Percentiles rank a stretch among this genome's conserved stretches.
phyloP scores from a whole-genome alignment of 2,888 invertebrate genomes.

The Agonopterix subpropinquella region DNA sequence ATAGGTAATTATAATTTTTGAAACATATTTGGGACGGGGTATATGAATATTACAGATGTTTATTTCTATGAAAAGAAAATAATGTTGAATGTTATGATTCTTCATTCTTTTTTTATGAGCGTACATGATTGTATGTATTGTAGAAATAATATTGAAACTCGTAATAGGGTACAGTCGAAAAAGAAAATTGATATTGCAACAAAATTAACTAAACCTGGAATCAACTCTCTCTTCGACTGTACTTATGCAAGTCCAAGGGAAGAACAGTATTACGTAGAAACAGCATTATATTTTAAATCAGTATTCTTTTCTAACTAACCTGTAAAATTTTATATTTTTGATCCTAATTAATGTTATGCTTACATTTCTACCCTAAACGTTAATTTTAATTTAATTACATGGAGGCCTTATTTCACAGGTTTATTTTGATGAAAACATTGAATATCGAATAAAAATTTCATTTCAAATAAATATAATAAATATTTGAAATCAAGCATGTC shows the following conservation, averaged over 20 bases:
- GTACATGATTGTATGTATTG: too few species aligned
- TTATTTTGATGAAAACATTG: slow-evolving; percentile 2
- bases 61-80: background rate
- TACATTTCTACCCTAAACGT: slow-evolving; percentile 31
- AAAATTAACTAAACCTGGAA: background rate
- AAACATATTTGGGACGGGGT: slow-evolving; percentile 49
- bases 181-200: background rate
- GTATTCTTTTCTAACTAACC: slow-evolving; percentile 56
- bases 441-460: background rate
- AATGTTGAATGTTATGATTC: slow-evolving; percentile 1
- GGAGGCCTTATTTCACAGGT: slow-evolving; percentile 18
- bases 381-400: slow-evolving; percentile 25
- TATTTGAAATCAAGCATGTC: too few species aligned
- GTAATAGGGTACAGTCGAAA: background rate
- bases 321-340: slow-evolving; percentile 48
- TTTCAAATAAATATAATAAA: background rate
- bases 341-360: slow-evolving; percentile 29
- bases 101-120: slow-evolving; percentile 2
- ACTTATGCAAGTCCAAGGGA: slow-evolving; percentile 28
- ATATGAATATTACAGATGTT: slow-evolving; percentile 6
- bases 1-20: slow-evolving; percentile 29
- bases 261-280: slow-evolving; percentile 37
- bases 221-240: background rate
- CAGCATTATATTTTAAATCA: slow-evolving; percentile 38
- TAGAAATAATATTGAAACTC: too few species aligned